Evolutionary conservation across 1,140 invertebrate genomes (phyloP).

Genomic region (Drosophila neocordata): DNA sequence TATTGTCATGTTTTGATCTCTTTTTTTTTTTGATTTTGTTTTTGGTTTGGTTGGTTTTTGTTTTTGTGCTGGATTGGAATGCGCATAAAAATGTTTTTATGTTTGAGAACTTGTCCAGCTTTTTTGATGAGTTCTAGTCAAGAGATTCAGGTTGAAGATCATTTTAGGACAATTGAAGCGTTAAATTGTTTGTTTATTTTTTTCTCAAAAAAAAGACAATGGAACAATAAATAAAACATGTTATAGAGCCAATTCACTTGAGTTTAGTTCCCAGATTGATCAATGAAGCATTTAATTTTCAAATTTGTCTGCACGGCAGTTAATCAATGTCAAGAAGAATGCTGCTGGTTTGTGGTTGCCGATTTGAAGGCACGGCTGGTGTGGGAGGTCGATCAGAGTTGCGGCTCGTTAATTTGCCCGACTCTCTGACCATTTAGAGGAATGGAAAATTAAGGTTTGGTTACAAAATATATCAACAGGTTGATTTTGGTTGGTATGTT

Average conservation of each 20-base stretch:
- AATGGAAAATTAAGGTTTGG: background rate
- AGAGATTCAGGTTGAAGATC: constrained; percentile 26
- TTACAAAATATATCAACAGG: constrained; percentile 1
- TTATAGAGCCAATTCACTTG: background rate
- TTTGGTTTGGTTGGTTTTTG: constrained; percentile 15
- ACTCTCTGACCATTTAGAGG: constrained; percentile 21
- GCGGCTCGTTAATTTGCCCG: constrained; percentile 59
- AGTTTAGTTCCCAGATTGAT: constrained; percentile 41
- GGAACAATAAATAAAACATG: constrained; percentile 45
- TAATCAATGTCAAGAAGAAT: constrained; percentile 52
- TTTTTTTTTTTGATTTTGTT: constrained; percentile 33
- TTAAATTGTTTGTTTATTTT: constrained; percentile 36
- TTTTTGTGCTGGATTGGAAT: constrained; percentile 48
- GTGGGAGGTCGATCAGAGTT: constrained; percentile 50
- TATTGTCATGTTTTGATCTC: constrained; percentile 79
- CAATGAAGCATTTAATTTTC: constrained; percentile 67
- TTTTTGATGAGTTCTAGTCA: constrained; percentile 8
- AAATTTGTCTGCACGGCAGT: constrained; percentile 63
- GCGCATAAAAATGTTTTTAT: constrained; percentile 77
- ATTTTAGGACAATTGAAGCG: constrained; percentile 50
- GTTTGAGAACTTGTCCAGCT: constrained; percentile 17
- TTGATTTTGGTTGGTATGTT: constrained; percentile 6
- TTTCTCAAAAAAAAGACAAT: constrained; percentile 32
- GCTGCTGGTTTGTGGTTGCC: constrained; percentile 9
- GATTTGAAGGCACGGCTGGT: constrained; percentile 8